These are phyloP conservation scores for Sylvicola cinctus DNA, from an alignment of 2,888 invertebrate genomes.

Conservation along the genomic window DNA sequence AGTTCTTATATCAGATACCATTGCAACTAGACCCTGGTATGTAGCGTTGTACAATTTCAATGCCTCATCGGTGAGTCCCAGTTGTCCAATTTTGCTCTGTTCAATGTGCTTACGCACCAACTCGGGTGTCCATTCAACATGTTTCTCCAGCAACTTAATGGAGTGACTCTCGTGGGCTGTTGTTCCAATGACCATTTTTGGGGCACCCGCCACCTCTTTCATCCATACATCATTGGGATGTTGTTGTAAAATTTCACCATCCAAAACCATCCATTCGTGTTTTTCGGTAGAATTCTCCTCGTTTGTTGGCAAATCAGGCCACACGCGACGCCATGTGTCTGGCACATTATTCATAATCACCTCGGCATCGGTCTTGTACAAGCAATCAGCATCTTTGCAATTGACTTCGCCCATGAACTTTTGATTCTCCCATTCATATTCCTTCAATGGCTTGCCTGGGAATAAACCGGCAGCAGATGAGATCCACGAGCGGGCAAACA, in stretches of 20 bases:
- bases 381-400: conserved; percentile 35
- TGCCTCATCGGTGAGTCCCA: conserved; percentile 38
- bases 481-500: conserved; percentile 62
- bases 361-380: conserved; percentile 27
- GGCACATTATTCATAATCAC: conserved; percentile 38
- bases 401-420: conserved; percentile 34
- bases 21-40: conserved; percentile 42
- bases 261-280: conserved; percentile 59
- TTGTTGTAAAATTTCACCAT: conserved; percentile 44
- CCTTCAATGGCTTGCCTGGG: conserved; percentile 38
- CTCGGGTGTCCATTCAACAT: conserved; percentile 43
- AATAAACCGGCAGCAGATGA: conserved; percentile 56
- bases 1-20: conserved; percentile 61
- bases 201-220: conserved; percentile 21
- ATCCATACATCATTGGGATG: conserved; percentile 46
- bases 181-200: conserved; percentile 43
- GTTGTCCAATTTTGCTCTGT: conserved; percentile 31
- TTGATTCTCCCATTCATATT: conserved; percentile 38
- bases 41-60: conserved; percentile 45
- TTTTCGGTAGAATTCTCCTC: conserved; percentile 32
- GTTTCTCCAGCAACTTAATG: conserved; percentile 33
- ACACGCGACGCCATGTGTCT: conserved; percentile 44
- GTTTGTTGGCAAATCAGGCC: conserved; percentile 29
- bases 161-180: conserved; percentile 54
- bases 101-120: conserved; percentile 41